phyloP scores from a whole-genome alignment of 2,888 invertebrate genomes.

The Stegophylla sp. region DNA sequence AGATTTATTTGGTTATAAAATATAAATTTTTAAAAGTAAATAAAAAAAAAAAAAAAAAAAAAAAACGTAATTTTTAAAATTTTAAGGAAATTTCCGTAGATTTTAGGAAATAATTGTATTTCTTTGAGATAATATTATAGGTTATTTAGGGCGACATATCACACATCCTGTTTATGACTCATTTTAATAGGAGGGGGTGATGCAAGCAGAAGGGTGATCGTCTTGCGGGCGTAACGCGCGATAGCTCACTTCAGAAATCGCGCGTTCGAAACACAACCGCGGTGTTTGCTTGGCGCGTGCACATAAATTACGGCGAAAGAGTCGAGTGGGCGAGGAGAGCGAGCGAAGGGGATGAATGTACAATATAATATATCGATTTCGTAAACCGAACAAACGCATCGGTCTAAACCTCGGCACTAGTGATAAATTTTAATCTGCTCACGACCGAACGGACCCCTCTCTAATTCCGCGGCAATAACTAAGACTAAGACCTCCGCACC shows the following conservation, averaged over 20 bases:
- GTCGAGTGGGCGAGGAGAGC: background rate
- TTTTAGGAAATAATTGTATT: too few relatives aligned
- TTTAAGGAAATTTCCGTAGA: too few relatives aligned
- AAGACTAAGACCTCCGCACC: background rate
- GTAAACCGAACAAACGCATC: background rate
- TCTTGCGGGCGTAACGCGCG: background rate
- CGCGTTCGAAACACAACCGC: background rate
- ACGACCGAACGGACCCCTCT: background rate
- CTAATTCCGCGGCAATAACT: background rate
- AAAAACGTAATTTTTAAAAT: too few relatives aligned
- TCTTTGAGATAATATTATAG: too few relatives aligned
- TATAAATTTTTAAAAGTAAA: too few relatives aligned
- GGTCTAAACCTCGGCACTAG: background rate
- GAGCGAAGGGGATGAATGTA: too few relatives aligned
- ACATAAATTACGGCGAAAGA: background rate
- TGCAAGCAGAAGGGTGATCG: too few relatives aligned
- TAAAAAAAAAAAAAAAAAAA: too few relatives aligned
- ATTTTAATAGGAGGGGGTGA: too few relatives aligned
- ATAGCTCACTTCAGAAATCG: background rate
- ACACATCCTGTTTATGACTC: too few relatives aligned
- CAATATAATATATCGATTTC: background rate
- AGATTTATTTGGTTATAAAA: too few relatives aligned
- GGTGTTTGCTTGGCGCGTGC: background rate
- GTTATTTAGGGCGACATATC: too few relatives aligned
- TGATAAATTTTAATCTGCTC: constrained; percentile 30